Evolutionary conservation across 2,797 vertebrate species (phyloP), one percentile per base, ranked within the genome.

Genomic region (Syngnathus acus): DNA sequence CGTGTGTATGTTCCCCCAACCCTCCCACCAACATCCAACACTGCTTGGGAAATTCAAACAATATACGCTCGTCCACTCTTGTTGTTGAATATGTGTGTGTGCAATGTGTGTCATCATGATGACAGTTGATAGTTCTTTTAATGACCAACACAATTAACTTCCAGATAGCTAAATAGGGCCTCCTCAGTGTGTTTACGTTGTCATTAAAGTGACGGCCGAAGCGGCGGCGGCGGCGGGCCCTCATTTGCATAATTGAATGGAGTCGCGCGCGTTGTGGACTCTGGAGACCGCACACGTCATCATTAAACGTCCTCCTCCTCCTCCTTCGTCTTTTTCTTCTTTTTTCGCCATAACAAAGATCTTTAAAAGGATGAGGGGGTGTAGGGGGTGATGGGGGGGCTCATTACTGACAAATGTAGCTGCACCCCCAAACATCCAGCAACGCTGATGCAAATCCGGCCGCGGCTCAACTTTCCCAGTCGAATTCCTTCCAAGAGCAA

Each of bases 61-160:
- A 37, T 39, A 32, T 42, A 62, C 1, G 82, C 78, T 69, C 77
- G 73, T 67, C 68, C 68, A 79, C 75, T 79, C 78, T 80, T 76
- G 14, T 78, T 76, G 80, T 72, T 78, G 78, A 83, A 72, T 83
- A 82, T 84, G 83, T 89, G 82, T 84, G 82, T 84, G 23, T 23
- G 23, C 23, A 23, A 80, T 76, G 77, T 64, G 74, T 0, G 88
- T 17, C 26, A 57, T 57, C 26, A 14, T 37, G 6, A 8, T 57
- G 89, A 90, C 88, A 90, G 85, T 74, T 89, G 83, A 89, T 86
- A 80, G 71, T 73, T 79, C 82, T 86, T 87, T 89, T 51, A 87
- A 87, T 86, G 87, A 86, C 87, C 79, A 76, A 86, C 78, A 89
- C 86, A 90, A 90, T 89, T 89, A 89, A 89, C 80, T 89, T 89